Base-by-base conservation (phyloP, 2,888 invertebrate species). In the Taphrorychus bicolor region DNA sequence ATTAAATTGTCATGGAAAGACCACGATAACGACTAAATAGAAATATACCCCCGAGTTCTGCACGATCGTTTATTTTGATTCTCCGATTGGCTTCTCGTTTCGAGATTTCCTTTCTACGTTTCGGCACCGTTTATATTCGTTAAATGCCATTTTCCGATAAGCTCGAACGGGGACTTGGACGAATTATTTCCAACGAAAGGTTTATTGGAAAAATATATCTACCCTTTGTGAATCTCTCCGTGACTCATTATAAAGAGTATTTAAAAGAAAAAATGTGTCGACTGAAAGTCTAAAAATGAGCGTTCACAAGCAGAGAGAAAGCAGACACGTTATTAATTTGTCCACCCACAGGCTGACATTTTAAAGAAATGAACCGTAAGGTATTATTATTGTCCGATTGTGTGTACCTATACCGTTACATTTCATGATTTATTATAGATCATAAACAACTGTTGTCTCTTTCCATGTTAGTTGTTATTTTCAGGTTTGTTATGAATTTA, bases 361-460 rank as follows among this genome's bases (percentile, higher is more conserved):
- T 66, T 40, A 66, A 61, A 70, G 59, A 66, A 63, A 62, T 62
- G 63, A 63, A 66, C 57, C 63, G 70, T 59, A 66, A 58, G 66
- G 70, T 70, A 70, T 70, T 70, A 70, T 70, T 66, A 70, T 64
- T 48, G 66, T 66, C 53, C 63, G 62, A 69, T 69, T 69, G 69
- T 69, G 58, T 66, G 58, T n/a, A n/a, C 42, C 19, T 61, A 42
- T 66, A 53, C 66, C 66, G 66, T 66, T 66, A 66, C 42, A 56
- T 53, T 66, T 58, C 40, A 66, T 69, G 69, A 66, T 65, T 69
- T 66, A 66, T 66, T 61, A 61, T 61, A 53, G 61, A 61, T 61
- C 61, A 54, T 61, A 61, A 54, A 54, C 53, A 61, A 54, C 54
- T 41, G 45, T 45, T 32, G 16, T 61, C 40, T 54, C 45, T 21